These are phyloP conservation scores for Oreohelix idahoensis DNA, from an alignment of 1,140 invertebrate species.

Conservation along the genomic window DNA sequence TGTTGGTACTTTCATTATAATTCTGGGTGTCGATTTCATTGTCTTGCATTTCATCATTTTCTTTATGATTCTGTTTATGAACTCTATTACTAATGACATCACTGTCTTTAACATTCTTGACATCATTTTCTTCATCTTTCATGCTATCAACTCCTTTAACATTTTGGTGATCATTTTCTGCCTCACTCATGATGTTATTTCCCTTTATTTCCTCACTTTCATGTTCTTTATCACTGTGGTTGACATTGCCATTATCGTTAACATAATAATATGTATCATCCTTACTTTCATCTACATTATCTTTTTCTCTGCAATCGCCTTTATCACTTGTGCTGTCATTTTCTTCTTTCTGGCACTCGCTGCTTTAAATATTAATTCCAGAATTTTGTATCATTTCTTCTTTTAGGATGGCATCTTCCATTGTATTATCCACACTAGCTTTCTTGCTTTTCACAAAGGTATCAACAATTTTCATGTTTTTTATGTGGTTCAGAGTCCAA, in stretches of 20 bases:
- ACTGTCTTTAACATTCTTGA: not conserved
- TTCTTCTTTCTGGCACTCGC: too few relatives aligned
- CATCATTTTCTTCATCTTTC: not conserved
- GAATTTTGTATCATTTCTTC: not conserved
- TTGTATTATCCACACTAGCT: not conserved
- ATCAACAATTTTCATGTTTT: constrained; percentile 4
- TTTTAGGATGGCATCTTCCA: not conserved
- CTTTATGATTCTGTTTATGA: not conserved
- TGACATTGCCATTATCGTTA: too few relatives aligned
- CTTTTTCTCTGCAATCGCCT: too few relatives aligned
- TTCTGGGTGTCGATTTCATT: not conserved
- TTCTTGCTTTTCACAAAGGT: not conserved
- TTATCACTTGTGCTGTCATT: too few relatives aligned
- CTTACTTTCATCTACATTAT: too few relatives aligned
- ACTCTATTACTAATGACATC: not conserved
- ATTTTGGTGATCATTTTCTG: too few relatives aligned
- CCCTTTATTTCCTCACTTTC: too few relatives aligned
- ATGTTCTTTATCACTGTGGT: too few relatives aligned
- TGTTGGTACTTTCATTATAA: not conserved
- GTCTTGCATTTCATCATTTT: not conserved
- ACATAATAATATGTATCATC: too few relatives aligned
- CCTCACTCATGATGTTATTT: too few relatives aligned
- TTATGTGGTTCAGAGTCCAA: constrained; percentile 53
- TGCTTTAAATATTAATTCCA: too few relatives aligned
- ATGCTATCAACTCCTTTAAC: not conserved